Conservation (phyloP, 2,888 invertebrate genomes). For the Mythimna albipuncta region DNA sequence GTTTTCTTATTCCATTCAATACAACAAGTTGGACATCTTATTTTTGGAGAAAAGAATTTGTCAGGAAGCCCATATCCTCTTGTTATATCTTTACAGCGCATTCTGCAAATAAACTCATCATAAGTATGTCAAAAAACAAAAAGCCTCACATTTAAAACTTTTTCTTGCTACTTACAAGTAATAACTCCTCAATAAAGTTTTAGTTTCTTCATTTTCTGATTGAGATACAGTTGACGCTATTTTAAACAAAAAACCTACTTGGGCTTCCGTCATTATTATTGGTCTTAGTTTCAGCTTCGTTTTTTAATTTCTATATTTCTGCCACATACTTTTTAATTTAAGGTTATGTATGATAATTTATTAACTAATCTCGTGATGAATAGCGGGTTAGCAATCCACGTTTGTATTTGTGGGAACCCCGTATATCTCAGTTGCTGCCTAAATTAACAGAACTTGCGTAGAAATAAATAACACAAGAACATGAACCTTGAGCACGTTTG, state of each 20-base stretch:
- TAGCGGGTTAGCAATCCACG: neutral
- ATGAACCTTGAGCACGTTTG: neutral
- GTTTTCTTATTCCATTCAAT: slow-evolving; percentile 78
- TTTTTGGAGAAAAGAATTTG: slow-evolving; percentile 78
- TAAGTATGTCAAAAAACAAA: too few relatives aligned
- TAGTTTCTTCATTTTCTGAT: slow-evolving; percentile 62
- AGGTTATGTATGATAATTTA: slow-evolving; percentile 1
- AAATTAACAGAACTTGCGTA: neutral
- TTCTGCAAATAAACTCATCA: slow-evolving; percentile 69
- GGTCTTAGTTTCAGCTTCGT: neutral
- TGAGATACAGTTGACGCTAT: slow-evolving; percentile 71
- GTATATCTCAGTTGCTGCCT: too few relatives aligned
- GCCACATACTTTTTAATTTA: neutral
- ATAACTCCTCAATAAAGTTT: slow-evolving; percentile 78
- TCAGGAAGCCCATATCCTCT: slow-evolving; percentile 78
- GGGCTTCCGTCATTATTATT: slow-evolving; percentile 76
- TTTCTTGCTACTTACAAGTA: slow-evolving; percentile 78
- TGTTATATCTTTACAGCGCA: slow-evolving; percentile 79
- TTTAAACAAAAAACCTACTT: slow-evolving; percentile 78
- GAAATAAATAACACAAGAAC: neutral
- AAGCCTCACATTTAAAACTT: neutral
- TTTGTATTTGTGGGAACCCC: neutral
- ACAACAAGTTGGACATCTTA: slow-evolving; percentile 81
- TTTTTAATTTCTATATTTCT: neutral
- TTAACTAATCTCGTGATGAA: too few relatives aligned